Base-by-base conservation (phyloP, 2,888 invertebrate genomes). In the Cabera pusaria region DNA sequence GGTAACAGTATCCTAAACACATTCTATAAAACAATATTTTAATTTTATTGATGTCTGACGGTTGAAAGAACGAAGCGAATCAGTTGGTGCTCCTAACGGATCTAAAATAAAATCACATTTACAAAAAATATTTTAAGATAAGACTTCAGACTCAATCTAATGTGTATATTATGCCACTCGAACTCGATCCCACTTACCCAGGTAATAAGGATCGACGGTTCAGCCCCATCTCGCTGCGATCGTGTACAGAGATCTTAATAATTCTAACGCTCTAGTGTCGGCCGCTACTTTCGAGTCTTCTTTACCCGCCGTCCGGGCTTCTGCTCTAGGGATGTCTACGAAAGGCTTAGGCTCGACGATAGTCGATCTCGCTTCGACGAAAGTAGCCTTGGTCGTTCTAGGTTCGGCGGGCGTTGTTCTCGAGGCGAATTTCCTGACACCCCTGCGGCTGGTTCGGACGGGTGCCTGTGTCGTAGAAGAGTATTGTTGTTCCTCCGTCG, bases 191-290 rank as follows among this genome's bases (percentile, higher is more conserved):
- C 22, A 36, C 41, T 42, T 51, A 52, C 61, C 40, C 29, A 39
- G 32, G 34, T 29, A 46, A 12, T 14, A 25, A 32, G 24, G 6
- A 31, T 8, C 27, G 46, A 39, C 45, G 35, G 44, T 44, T 81
- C 78, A 89, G 59, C 95, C 95, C 92, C 95, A 96, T 82, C 93
- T 93, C 8, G 96, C 94, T 37, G 96, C 96, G 71, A 96, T 93
- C 47, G 94, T 93, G 79, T 96, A 96, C 38, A 96, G 87, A 48
- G 96, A 95, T 81, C 95, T 93, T 66, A 96, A 90, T 55, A 96
- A 85, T 78, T 96, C 95, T 59, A 96, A 83, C 6, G 96, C 96
- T 72, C 96, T 90, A 9, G 93, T 92, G 63, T 96, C 96, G 6
- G 96, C 92, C 32, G 90, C 80, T 10, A 74, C 72, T 64, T 89